Evolutionary conservation across 2,113 vertebrate genomes (phyloP), one percentile per base, ranked within the genome.

Genomic region (Anser cygnoides): DNA sequence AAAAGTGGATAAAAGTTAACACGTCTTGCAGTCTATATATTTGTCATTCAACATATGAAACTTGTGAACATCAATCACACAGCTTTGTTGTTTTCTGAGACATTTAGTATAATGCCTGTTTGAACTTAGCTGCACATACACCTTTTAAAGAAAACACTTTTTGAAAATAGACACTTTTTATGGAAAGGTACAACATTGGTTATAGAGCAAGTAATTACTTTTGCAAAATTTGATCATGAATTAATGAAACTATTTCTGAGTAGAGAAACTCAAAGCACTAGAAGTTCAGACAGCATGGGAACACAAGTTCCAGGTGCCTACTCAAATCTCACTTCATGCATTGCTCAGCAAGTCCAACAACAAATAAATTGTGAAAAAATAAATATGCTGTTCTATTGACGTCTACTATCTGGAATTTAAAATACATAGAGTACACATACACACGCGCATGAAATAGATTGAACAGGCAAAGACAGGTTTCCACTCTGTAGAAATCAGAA

Each of bases 401-500:
- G 7, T 2, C 19, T 39, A 35, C 7, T 52, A 8, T 25, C 9
- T 5, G 35, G 35, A n/a, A 5, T 33, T 88, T 49, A 20, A 67
- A 84, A n/a, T 1, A 1, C 4, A 41, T 85, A 29, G 33, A 49
- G 2, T 10, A 15, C 33, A 9, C 29, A 29, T 57, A 7, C 20
- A 9, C 3, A 11, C 3, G 4, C 0, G 6, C 1, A 3, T 35
- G 7, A 71, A 61, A 74, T 0, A 58, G 23, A 25, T 3, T 1
- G 0, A 21, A 33, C 22, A 65, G 6, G 14, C 39, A 23, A 92
- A 84, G 29, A 20, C 5, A 43, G 8, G 3, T 4, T 58, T 81
- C 21, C 4, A n/a, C 5, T 4, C 17, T 0, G 0, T 23, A 20
- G 19, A 43, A 1, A 54, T 7, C 2, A 16, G 20, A 88, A 7